These are phyloP conservation scores for Lepidurus apus DNA, from an alignment of 1,140 invertebrate genomes.

Conservation along the genomic window DNA sequence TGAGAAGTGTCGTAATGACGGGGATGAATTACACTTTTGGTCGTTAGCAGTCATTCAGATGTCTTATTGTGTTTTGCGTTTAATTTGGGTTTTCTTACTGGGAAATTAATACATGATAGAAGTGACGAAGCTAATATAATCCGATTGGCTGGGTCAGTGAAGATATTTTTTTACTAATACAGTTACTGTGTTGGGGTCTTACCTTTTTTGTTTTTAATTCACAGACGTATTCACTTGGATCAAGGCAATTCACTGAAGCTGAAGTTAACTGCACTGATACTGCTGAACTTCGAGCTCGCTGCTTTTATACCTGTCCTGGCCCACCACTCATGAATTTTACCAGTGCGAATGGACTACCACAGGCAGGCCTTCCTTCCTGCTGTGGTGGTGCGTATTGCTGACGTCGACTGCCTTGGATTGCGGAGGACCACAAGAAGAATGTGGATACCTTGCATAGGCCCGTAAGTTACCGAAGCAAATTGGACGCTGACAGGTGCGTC, in stretches of 20 bases:
- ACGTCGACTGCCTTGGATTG: background rate
- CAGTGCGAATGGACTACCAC: background rate
- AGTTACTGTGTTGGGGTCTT: background rate
- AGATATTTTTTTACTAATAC: too few relatives aligned
- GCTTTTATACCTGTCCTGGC: constrained; percentile 14
- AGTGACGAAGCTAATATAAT: too few relatives aligned
- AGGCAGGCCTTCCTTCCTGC: background rate
- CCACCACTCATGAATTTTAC: background rate
- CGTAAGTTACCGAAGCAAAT: background rate
- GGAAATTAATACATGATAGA: too few relatives aligned
- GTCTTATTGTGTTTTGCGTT: too few relatives aligned
- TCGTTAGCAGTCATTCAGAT: too few relatives aligned
- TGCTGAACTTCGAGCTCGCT: background rate
- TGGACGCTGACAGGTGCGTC: background rate
- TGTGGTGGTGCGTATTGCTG: background rate
- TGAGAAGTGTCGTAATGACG: too few relatives aligned
- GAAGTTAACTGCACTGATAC: constrained; percentile 4
- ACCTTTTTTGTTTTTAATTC: background rate
- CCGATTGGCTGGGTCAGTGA: too few relatives aligned
- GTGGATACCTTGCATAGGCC: background rate
- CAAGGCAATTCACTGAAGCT: background rate
- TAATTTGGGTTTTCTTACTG: too few relatives aligned
- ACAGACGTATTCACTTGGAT: background rate
- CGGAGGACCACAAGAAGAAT: background rate
- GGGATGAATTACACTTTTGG: too few relatives aligned